A percentile compares a stretch with the other conserved stretches of the same genome.
These are phyloP conservation scores for Latrodectus geometricus DNA, from an alignment of 1,140 invertebrate genomes.

Conservation along the genomic window DNA sequence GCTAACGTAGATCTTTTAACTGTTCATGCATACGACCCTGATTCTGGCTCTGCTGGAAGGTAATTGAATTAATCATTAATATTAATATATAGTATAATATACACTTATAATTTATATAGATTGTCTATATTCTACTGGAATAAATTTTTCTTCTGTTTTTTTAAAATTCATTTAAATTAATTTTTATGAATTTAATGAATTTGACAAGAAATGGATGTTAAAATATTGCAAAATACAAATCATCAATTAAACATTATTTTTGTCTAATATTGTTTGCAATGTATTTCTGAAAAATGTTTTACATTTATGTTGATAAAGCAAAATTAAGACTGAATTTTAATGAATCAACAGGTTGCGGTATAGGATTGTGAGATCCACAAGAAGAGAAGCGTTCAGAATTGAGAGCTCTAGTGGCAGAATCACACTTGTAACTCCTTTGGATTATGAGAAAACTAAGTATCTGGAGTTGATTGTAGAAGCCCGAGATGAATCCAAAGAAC, in stretches of 20 bases:
- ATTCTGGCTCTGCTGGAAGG: slow-evolving; percentile 64
- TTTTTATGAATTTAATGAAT: too few species aligned
- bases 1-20: slow-evolving; percentile 63
- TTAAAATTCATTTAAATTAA: too few species aligned
- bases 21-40: slow-evolving; percentile 64
- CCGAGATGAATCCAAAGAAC: slow-evolving; percentile 69
- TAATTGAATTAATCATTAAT: not conserved
- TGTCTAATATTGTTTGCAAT: too few species aligned
- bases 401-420: slow-evolving; percentile 92
- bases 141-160: too few species aligned
- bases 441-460: slow-evolving; percentile 92
- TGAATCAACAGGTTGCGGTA: slow-evolving; percentile 30
- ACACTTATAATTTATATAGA: not conserved
- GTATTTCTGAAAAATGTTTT: too few species aligned
- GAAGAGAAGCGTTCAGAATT: slow-evolving; percentile 78
- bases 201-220: too few species aligned
- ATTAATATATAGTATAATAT: slow-evolving; percentile 55
- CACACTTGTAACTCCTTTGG: slow-evolving; percentile 89
- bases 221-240: too few species aligned
- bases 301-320: too few species aligned
- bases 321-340: too few species aligned
- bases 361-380: slow-evolving; percentile 57
- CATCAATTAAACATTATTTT: too few species aligned
- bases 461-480: slow-evolving; percentile 95
- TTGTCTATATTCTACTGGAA: too few species aligned